phyloP scores from a whole-genome alignment of 1,140 invertebrate species.

The Rhysida immarginata region DNA sequence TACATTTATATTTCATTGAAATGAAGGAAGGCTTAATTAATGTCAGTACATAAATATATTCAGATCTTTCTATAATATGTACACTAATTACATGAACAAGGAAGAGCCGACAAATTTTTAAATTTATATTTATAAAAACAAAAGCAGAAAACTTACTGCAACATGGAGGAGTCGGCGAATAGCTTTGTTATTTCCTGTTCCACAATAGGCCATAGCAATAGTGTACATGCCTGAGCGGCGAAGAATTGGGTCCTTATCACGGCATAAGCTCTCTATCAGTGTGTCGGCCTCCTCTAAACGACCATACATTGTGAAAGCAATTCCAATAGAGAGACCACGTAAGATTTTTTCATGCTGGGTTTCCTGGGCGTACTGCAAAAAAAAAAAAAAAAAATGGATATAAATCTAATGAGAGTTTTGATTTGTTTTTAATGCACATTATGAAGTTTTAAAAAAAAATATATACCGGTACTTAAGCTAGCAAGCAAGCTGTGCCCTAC shows the following conservation, averaged over 20 bases:
- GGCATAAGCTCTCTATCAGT: slow-evolving; percentile 70
- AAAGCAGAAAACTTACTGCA: slow-evolving; percentile 47
- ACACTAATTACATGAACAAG: neutral
- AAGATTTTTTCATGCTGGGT: slow-evolving; percentile 98
- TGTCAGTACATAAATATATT: too few species aligned
- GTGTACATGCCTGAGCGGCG: slow-evolving; percentile 78
- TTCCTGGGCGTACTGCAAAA: slow-evolving; percentile 55
- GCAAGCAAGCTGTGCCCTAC: too few species aligned
- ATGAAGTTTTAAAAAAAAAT: too few species aligned
- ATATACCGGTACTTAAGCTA: too few species aligned
- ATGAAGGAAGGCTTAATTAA: too few species aligned
- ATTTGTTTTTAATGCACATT: too few species aligned
- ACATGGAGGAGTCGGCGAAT: slow-evolving; percentile 88
- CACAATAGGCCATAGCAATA: slow-evolving; percentile 95
- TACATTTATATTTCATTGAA: too few species aligned
- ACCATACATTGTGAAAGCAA: slow-evolving; percentile 93
- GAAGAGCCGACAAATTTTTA: neutral
- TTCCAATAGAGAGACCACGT: slow-evolving; percentile 71
- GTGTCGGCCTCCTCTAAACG: slow-evolving; percentile 89
- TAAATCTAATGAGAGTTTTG: too few species aligned
- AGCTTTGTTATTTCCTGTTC: slow-evolving; percentile 91
- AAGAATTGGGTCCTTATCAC: slow-evolving; percentile 37
- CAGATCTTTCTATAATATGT: too few species aligned
- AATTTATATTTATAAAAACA: neutral
- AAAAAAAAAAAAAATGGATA: slow-evolving; percentile 5